A percentile compares a stretch with the other conserved stretches of the same genome.
Evolutionary conservation across 2,113 vertebrate genomes (phyloP).

Genomic region (Arizona elegans): DNA sequence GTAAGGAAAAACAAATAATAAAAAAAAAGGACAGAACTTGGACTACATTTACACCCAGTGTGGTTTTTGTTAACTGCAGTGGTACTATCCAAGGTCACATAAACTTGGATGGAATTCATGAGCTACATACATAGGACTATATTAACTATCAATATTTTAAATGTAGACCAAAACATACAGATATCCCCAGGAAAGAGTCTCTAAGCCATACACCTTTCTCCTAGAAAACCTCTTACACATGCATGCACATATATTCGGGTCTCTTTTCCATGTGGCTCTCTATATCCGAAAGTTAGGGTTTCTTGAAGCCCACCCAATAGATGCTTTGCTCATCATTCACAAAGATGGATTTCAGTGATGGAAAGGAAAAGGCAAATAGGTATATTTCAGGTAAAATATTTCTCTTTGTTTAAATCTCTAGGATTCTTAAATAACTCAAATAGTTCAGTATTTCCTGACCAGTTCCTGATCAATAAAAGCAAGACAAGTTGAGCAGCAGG

Average conservation of each 20-base stretch:
- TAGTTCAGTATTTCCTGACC: neutral
- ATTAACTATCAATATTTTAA: neutral
- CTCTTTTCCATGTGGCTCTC: neutral
- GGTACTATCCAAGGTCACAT: neutral
- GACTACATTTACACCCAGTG: neutral
- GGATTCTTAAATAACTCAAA: neutral
- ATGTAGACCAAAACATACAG: neutral
- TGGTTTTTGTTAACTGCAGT: neutral
- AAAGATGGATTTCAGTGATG: neutral
- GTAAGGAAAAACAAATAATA: slow-evolving; percentile 22
- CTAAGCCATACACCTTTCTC: neutral
- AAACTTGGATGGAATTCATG: neutral
- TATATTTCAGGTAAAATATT: neutral
- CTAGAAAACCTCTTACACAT: neutral
- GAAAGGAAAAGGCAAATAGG: neutral
- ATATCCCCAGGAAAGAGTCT: neutral
- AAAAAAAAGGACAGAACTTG: slow-evolving; percentile 17
- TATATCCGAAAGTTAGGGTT: neutral
- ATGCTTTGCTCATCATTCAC: neutral
- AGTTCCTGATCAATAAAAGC: neutral
- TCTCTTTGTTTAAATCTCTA: neutral
- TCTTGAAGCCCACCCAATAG: neutral
- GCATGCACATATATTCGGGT: neutral
- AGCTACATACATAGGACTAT: neutral
- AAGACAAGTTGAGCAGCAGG: neutral